Percentiles rank a stretch among this genome's conserved stretches.
Evolutionary conservation across 2,888 invertebrate genomes (phyloP).

Genomic region (Neria commutata): DNA sequence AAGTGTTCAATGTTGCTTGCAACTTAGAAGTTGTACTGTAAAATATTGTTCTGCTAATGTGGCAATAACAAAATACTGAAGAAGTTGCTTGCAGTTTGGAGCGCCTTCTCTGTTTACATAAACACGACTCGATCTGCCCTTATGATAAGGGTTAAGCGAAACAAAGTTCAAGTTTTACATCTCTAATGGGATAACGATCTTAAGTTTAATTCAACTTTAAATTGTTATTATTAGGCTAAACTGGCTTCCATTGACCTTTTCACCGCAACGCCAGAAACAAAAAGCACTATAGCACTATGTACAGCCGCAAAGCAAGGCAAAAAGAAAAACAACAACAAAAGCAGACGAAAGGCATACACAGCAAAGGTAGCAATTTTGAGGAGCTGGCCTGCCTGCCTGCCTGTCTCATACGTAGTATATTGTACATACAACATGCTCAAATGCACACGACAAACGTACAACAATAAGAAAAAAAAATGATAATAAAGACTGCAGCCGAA

Average conservation of each 20-base stretch:
- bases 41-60: too few relatives aligned
- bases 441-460: slow-evolving; percentile 38
- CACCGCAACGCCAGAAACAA: neutral
- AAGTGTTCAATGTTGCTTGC: too few relatives aligned
- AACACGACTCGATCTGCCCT: too few relatives aligned
- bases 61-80: too few relatives aligned
- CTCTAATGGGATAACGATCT: too few relatives aligned
- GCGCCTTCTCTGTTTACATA: too few relatives aligned
- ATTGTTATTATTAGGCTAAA: neutral
- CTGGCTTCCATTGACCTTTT: slow-evolving; percentile 48
- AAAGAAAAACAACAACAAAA: slow-evolving; percentile 11
- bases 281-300: neutral
- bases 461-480: slow-evolving; percentile 34
- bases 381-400: neutral
- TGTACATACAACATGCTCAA: slow-evolving; percentile 37
- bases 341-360: neutral
- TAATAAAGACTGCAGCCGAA: neutral
- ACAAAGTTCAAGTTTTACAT: too few relatives aligned
- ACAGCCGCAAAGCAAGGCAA: too few relatives aligned
- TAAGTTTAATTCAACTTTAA: too few relatives aligned
- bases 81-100: too few relatives aligned
- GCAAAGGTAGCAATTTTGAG: neutral
- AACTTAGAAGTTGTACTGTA: too few relatives aligned
- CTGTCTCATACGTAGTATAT: neutral
- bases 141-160: too few relatives aligned